phyloP scores from a whole-genome alignment of 2,113 vertebrate species.

The Fregata magnificens region DNA sequence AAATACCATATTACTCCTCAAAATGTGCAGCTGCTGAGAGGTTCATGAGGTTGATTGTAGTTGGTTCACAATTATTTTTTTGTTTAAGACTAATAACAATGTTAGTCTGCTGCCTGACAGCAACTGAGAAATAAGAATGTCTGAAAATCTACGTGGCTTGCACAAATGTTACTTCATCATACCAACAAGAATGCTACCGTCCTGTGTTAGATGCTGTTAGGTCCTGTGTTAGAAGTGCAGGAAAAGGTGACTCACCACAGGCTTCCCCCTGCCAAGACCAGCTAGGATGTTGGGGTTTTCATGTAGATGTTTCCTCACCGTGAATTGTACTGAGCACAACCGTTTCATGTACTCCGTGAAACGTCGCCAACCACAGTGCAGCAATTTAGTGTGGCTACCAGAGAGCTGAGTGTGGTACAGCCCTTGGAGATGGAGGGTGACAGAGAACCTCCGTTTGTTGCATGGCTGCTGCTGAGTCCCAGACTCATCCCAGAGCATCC shows the following conservation, averaged over 20 bases:
- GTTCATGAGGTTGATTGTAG: background rate
- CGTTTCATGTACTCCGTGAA: background rate
- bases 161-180: background rate
- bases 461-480: background rate
- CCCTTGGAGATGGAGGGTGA: background rate
- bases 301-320: background rate
- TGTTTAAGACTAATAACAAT: background rate
- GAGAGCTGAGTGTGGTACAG: background rate
- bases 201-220: background rate
- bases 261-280: background rate
- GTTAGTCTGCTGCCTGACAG: background rate
- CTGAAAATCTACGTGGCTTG: background rate
- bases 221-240: background rate
- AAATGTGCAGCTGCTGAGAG: background rate
- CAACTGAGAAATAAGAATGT: background rate
- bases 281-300: background rate
- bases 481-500: background rate
- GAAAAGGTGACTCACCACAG: background rate
- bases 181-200: background rate
- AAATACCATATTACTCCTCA: background rate
- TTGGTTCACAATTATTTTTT: background rate
- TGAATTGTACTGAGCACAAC: too few species aligned
- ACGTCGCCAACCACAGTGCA: background rate
- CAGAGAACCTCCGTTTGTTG: background rate
- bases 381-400: too few species aligned